Evolutionary conservation across 2,797 vertebrate species (phyloP), one percentile per base, ranked within the genome.

Genomic region (Microctenopoma stevenorrisi): DNA sequence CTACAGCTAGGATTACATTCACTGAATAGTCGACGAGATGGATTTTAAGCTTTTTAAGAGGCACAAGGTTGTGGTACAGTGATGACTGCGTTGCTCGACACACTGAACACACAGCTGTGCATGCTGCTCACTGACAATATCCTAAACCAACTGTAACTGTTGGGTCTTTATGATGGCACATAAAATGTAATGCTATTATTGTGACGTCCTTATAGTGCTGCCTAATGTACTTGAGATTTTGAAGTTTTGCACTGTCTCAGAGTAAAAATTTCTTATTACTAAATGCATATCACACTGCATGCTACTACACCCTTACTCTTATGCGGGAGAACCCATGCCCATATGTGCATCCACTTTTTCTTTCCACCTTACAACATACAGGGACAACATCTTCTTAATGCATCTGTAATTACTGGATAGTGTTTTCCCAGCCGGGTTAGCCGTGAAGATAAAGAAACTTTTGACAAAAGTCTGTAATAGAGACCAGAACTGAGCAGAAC

Each of bases 81-180:
- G 30, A 70, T 64, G 40, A 76, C 18, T 69, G 38, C 30, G 25
- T 78, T 66, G 18, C 67, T 68, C 25, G 46, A 64, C 25, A 16
- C 35, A 48, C 33, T 35, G 33, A 35, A 35, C 33, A 35, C 33
- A 9, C 7, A 35, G 9, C 30, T 33, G 1, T 33, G 30, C 30
- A 33, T 5, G 7, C 33, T 56, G 11, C 37, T 12, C 37, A 38
- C 44, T 52, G 50, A 56, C 66, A 65, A 46, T 57, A 50, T 64
- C 56, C 72, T 55, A 22, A 57, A 43, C 59, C 14, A 28, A 37
- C 53, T 70, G 70, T 47, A 60, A 71, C 25, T 64, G 76, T 58
- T 60, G 48, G 69, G 69, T 73, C 84, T 64, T 47, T 64, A 57
- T 49, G n/a, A 49, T 56, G 76, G 85, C 74, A 57, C 25, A 46